Evolutionary conservation across 2,797 vertebrate species (phyloP).

Genomic region (Capromys pilorides): DNA sequence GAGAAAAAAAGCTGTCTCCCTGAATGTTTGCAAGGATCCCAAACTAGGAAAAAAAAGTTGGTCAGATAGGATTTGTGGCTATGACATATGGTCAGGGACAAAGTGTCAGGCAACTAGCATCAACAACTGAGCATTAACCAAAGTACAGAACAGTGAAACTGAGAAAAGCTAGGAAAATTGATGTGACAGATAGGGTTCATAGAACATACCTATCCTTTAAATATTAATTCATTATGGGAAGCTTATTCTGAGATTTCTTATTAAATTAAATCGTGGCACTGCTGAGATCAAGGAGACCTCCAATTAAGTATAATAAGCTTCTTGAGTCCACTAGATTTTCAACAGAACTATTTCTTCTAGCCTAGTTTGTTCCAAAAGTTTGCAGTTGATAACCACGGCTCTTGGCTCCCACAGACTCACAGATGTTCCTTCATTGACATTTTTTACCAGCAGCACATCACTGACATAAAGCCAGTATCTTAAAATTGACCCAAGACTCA

Average conservation of each 20-base stretch:
- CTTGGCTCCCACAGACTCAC: neutral
- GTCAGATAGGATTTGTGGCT: neutral
- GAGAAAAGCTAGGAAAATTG: neutral
- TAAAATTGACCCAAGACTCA: neutral
- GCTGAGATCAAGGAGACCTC: neutral
- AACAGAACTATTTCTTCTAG: neutral
- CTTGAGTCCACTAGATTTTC: neutral
- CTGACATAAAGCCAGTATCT: neutral
- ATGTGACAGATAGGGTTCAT: neutral
- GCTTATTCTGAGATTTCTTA: neutral
- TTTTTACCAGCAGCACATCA: neutral
- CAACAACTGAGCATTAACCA: neutral
- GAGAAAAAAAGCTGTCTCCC: neutral
- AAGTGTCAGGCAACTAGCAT: neutral
- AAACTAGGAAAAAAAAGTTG: neutral
- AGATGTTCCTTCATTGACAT: neutral
- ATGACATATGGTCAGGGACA: neutral
- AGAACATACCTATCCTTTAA: neutral
- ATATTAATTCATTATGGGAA: neutral
- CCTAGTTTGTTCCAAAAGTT: neutral
- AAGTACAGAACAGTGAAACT: neutral
- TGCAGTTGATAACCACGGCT: neutral
- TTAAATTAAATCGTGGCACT: neutral
- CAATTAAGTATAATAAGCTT: neutral
- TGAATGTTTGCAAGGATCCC: neutral